Conservation (phyloP, 2,888 invertebrate species). For the Epirrhoe alternata region DNA sequence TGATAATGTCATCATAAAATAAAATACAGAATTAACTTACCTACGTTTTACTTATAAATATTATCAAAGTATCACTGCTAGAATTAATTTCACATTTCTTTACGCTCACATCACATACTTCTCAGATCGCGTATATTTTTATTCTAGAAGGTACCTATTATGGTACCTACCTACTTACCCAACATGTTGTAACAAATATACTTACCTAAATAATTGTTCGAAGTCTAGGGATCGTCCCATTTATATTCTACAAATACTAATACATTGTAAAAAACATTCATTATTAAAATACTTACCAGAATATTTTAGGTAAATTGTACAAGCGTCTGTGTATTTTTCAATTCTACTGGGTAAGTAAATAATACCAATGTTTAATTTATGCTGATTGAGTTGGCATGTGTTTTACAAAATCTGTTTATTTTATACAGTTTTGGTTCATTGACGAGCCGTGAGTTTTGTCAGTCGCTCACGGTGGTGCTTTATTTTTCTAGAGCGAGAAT, state of each 20-base stretch:
- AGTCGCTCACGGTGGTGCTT: no score
- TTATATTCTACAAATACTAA: no score
- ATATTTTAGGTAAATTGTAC: neutral
- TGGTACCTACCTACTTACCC: no score
- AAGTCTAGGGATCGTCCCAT: neutral
- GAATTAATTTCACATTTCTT: no score
- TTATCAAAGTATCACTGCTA: no score
- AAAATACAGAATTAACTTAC: no score
- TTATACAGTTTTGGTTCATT: neutral
- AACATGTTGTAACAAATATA: neutral
- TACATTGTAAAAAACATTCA: neutral
- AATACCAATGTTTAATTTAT: neutral
- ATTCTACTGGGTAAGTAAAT: neutral
- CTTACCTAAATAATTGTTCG: neutral
- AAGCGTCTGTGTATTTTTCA: neutral
- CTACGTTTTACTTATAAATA: no score
- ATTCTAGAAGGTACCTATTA: no score
- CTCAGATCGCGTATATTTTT: neutral
- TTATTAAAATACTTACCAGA: neutral
- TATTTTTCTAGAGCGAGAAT: no score
- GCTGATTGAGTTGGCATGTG: neutral
- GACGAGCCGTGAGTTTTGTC: neutral
- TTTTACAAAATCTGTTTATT: neutral
- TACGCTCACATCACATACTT: neutral
- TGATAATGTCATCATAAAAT: no score